Evolutionary conservation across 2,113 vertebrate species (phyloP).

Genomic region (Todiramphus saurophagus): DNA sequence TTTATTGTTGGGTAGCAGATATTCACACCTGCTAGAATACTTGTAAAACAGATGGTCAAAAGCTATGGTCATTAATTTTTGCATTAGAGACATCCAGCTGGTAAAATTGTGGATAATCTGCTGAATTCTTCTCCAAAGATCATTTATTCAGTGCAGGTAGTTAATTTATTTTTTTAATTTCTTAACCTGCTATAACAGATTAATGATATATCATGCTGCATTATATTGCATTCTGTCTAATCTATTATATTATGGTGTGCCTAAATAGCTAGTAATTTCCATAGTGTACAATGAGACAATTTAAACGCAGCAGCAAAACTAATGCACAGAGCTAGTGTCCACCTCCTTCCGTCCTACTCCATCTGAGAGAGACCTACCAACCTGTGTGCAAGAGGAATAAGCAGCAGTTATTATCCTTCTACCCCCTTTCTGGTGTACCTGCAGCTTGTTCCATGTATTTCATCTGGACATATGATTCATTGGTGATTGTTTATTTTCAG

Average conservation of each 20-base stretch:
- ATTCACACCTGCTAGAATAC: background rate
- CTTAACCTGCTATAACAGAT: background rate
- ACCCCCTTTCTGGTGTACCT: background rate
- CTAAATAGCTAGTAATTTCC: background rate
- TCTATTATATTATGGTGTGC: background rate
- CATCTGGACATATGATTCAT: background rate
- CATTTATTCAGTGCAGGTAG: background rate
- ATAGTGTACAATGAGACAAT: background rate
- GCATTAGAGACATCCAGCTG: slow-evolving; percentile 26
- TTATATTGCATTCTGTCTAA: background rate
- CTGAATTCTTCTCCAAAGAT: slow-evolving; percentile 12
- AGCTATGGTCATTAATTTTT: slow-evolving; percentile 61
- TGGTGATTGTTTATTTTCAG: background rate
- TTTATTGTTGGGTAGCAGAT: background rate
- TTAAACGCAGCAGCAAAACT: background rate
- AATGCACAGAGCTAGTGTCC: background rate
- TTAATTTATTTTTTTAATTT: background rate
- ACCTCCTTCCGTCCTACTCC: background rate
- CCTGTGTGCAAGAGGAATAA: background rate
- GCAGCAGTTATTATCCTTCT: background rate
- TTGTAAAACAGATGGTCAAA: slow-evolving; percentile 67
- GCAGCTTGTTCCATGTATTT: background rate
- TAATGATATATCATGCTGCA: background rate
- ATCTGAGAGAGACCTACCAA: background rate
- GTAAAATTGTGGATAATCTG: slow-evolving; percentile 44